These are phyloP conservation scores for Spinibarbus caldwelli DNA, from an alignment of 2,797 vertebrate species.

Conservation along the genomic window DNA sequence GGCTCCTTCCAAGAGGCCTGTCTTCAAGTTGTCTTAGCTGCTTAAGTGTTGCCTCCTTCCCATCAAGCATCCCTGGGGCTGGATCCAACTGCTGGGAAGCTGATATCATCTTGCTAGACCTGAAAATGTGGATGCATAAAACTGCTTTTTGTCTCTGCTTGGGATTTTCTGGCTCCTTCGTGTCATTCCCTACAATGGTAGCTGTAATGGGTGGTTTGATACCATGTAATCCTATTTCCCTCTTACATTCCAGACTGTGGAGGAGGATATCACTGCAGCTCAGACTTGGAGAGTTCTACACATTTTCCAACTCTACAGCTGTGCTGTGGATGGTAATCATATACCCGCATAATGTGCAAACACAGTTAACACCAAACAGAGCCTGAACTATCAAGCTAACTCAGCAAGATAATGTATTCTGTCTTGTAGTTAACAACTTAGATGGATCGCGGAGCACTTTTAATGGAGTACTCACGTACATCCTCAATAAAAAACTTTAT, in stretches of 20 bases:
- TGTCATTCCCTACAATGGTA: conserved; percentile 29
- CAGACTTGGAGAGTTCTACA: conserved; percentile 30
- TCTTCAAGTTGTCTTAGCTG: conserved; percentile 29
- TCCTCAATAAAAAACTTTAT: not conserved
- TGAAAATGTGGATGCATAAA: conserved; percentile 45
- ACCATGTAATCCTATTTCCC: conserved; percentile 51
- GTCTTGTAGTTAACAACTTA: not conserved
- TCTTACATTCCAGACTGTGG: conserved; percentile 42
- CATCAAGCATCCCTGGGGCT: conserved; percentile 35
- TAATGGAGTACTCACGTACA: not conserved
- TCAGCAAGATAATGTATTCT: not conserved
- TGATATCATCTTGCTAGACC: conserved; percentile 48
- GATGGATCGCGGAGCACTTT: not conserved
- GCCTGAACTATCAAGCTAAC: not conserved
- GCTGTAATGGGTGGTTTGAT: conserved; percentile 50
- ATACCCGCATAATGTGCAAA: not conserved
- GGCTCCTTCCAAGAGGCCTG: conserved; percentile 22
- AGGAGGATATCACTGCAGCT: conserved; percentile 40
- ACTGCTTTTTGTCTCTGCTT: conserved; percentile 47
- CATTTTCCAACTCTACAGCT: conserved; percentile 21
- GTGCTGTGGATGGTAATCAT: conserved; percentile 35
- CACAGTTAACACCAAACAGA: conserved; percentile 13
- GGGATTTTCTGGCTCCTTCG: conserved; percentile 28
- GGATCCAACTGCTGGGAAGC: conserved; percentile 17
- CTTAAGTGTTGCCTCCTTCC: conserved; percentile 44